Percentiles rank a stretch among this genome's conserved stretches.
These are phyloP conservation scores for Morus bassanus DNA, from an alignment of 2,797 vertebrate genomes.

Conservation along the genomic window DNA sequence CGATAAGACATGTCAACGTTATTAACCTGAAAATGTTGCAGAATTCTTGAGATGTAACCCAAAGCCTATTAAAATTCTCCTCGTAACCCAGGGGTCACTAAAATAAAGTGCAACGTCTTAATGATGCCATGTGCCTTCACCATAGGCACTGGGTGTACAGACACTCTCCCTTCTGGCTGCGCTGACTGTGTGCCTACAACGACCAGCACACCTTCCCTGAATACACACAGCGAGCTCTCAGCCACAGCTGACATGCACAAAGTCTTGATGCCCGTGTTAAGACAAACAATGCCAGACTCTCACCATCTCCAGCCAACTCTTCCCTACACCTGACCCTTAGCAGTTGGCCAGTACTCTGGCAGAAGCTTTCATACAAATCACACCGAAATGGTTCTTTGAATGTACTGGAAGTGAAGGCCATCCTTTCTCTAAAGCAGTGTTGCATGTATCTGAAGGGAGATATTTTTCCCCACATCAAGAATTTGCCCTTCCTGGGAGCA, in stretches of 20 bases:
- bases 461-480: neutral
- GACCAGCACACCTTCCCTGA: neutral
- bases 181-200: neutral
- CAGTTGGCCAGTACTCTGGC: neutral
- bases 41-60: neutral
- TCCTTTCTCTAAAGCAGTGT: neutral
- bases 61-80: conserved; percentile 35
- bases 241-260: neutral
- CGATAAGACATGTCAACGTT: conserved; percentile 33
- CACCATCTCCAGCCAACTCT: neutral
- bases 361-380: neutral
- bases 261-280: neutral
- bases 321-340: neutral
- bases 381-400: neutral
- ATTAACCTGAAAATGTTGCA: conserved; percentile 26
- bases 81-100: neutral
- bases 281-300: neutral
- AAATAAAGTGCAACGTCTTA: neutral
- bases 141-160: neutral
- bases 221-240: fast-evolving
- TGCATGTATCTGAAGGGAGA: neutral
- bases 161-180: neutral
- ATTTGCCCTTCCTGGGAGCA: neutral
- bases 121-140: neutral
- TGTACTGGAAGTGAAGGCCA: neutral